Percentiles rank a stretch among this genome's conserved stretches.
Conservation (phyloP, 2,797 vertebrate genomes). For the Sebastes iracundus region DNA sequence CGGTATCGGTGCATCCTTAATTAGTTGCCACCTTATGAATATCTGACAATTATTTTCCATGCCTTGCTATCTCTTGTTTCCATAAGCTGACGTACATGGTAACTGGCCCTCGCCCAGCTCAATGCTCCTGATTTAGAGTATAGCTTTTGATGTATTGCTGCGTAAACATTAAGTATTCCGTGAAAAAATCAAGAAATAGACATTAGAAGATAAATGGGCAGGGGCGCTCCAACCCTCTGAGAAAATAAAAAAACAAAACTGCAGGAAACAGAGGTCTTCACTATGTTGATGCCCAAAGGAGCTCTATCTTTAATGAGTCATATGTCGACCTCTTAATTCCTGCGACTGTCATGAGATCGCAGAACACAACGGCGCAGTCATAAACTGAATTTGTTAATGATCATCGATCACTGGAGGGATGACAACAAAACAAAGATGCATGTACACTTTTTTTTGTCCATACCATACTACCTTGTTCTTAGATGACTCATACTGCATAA, state of each 20-base stretch:
- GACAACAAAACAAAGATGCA: neutral
- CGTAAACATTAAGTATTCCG: neutral
- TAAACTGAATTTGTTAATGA: neutral
- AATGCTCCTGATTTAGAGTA: neutral
- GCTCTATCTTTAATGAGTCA: constrained; percentile 38
- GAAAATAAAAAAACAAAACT: neutral
- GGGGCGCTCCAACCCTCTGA: neutral
- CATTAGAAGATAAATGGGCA: neutral
- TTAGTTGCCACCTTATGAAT: neutral
- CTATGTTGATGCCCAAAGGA: constrained; percentile 23
- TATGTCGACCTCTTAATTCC: constrained; percentile 14
- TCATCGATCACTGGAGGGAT: neutral
- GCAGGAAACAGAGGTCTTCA: constrained; percentile 9
- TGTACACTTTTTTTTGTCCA: neutral
- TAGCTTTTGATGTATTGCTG: neutral
- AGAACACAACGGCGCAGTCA: constrained; percentile 26
- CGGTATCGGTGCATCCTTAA: neutral
- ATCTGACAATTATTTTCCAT: neutral
- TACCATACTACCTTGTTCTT: neutral
- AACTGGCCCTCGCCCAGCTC: neutral
- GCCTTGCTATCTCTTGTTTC: neutral
- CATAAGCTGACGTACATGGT: neutral
- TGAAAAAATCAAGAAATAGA: constrained; percentile 3
- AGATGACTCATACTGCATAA: neutral
- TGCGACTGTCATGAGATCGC: constrained; percentile 34